Base-by-base conservation (phyloP, 2,888 invertebrate genomes). In the Anoncus sp. region DNA sequence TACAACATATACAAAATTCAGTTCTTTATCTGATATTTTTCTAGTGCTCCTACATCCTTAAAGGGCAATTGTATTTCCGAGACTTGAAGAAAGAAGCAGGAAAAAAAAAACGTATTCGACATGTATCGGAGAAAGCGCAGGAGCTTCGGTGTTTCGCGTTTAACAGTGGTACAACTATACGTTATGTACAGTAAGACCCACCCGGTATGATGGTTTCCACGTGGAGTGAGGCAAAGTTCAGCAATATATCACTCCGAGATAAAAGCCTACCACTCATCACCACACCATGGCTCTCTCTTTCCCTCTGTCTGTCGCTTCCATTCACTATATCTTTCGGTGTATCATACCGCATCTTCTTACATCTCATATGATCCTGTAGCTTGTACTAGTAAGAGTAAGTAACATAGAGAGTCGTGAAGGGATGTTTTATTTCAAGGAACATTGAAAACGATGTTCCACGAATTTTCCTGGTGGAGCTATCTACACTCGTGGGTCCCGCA, bases 251-350 rank as follows among this genome's bases (percentile, higher is more conserved):
- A 77, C 55, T 67, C 72, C 27, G 45, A 77, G 77, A 72, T 77
- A 77, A 72, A 77, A 77, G 77, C 72, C 57, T 72, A 72, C 62
- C 67, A 77, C 76, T 72, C 76, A 71, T 71, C 71, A 62, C 70
- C 45, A 53, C 35, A 20, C 53, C 53, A 53, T 35, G 65, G 51
- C 49, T 51, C 59, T 49, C 51, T 49, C 49, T 47, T 43, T 27
- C 24, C 38, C 70, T 35, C 22, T 10, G 27, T 18, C 55, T 31
- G 5, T n/a, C 31, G 31, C 31, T 31, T 27, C 22, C 40, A 10
- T 24, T 51, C 51, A n/a, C 60, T 59, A 31, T 49, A 57, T 63
- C 43, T 43, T 57, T 51, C 14, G 38, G 43, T 76, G 38, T 31
- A 69, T 63, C 47, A 35, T 43, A 24, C 47, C 38, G 18, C 16